phyloP scores from a whole-genome alignment of 1,140 invertebrate genomes.

The Hycleus phaleratus region DNA sequence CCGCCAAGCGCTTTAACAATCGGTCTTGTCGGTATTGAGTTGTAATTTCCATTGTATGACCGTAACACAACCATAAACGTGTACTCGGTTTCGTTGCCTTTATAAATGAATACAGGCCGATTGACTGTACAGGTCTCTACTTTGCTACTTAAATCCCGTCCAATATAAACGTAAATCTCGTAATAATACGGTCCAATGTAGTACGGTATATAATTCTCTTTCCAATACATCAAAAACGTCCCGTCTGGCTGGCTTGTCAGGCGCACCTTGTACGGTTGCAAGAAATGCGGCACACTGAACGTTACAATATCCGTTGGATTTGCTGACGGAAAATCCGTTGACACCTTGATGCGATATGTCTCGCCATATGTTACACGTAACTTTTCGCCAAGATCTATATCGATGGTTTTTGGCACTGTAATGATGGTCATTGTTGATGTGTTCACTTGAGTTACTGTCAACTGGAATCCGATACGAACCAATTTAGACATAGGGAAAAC shows the following conservation, averaged over 20 bases:
- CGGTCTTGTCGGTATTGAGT: slow-evolving; percentile 16
- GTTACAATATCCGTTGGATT: slow-evolving; percentile 18
- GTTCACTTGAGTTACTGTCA: not conserved
- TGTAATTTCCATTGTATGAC: slow-evolving; percentile 21
- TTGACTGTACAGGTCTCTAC: slow-evolving; percentile 25
- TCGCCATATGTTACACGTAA: slow-evolving; percentile 19
- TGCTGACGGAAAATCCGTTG: slow-evolving; percentile 23
- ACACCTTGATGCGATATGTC: slow-evolving; percentile 25
- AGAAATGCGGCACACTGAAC: slow-evolving; percentile 23
- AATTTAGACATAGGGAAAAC: not conserved
- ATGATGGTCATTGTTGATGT: not conserved
- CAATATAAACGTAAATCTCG: slow-evolving; percentile 28
- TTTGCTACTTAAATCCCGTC: slow-evolving; percentile 15
- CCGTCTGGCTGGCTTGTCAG: slow-evolving; percentile 24
- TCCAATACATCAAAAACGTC: slow-evolving; percentile 31
- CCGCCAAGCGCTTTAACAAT: not conserved
- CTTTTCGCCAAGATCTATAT: not conserved
- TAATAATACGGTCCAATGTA: slow-evolving; percentile 27
- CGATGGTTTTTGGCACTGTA: not conserved
- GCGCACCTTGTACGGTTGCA: slow-evolving; percentile 29
- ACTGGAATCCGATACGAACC: not conserved
- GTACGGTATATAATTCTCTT: slow-evolving; percentile 26
- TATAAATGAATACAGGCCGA: slow-evolving; percentile 25
- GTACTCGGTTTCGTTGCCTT: slow-evolving; percentile 29
- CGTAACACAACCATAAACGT: slow-evolving; percentile 28